These are phyloP conservation scores for Cavia aperea DNA, from an alignment of 2,113 vertebrate genomes.

Conservation along the genomic window DNA sequence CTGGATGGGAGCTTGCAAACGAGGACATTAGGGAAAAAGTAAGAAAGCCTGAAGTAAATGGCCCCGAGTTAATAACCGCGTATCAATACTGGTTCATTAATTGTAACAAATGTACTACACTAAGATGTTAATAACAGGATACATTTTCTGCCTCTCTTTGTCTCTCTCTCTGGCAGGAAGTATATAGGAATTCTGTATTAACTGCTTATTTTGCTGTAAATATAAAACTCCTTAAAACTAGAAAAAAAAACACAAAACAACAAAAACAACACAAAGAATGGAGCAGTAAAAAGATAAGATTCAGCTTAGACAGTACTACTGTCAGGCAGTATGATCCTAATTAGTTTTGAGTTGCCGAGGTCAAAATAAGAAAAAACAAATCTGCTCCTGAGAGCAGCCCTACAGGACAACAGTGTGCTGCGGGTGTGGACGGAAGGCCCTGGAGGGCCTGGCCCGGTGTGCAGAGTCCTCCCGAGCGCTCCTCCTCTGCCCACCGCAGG, in stretches of 20 bases:
- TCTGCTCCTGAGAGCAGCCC: background rate
- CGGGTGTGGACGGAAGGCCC: fast-evolving
- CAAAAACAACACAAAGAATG: background rate
- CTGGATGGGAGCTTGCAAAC: background rate
- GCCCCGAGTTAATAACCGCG: background rate
- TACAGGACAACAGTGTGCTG: background rate
- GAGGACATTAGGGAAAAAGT: background rate
- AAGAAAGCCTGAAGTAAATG: background rate
- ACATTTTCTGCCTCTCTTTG: background rate
- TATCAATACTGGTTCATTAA: background rate
- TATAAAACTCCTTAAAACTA: background rate
- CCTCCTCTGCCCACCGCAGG: background rate
- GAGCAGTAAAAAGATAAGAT: background rate
- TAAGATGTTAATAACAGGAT: background rate
- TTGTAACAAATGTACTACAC: background rate
- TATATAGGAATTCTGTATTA: background rate
- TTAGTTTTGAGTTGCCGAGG: background rate
- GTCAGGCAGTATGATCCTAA: background rate
- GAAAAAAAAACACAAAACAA: background rate
- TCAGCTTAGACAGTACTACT: background rate
- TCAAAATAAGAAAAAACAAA: background rate
- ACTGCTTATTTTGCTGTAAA: background rate
- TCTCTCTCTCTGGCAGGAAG: background rate
- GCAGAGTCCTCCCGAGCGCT: background rate
- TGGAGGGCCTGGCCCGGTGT: fast-evolving